phyloP scores from a whole-genome alignment of 2,113 vertebrate genomes.

The Lampris megalopsis region DNA sequence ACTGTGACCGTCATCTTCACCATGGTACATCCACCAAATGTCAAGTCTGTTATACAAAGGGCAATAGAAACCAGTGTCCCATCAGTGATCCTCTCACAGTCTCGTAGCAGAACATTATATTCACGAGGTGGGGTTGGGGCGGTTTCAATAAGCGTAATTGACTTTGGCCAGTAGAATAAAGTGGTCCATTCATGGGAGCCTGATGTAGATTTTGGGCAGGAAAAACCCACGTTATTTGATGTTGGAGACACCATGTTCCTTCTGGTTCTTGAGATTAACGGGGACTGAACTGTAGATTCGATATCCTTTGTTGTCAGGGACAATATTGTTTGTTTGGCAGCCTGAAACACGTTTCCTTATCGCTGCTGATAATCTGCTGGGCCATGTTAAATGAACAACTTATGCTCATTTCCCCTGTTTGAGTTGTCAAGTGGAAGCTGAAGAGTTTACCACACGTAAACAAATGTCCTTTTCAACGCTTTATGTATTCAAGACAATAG shows the following conservation, averaged over 20 bases:
- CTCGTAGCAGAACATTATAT: neutral
- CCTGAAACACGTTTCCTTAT: neutral
- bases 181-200: neutral
- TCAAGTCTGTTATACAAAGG: neutral
- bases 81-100: neutral
- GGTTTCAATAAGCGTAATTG: neutral
- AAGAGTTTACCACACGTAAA: too few relatives aligned
- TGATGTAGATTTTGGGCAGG: neutral
- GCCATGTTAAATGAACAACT: neutral
- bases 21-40: neutral
- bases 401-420: neutral
- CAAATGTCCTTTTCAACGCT: too few relatives aligned
- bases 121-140: neutral
- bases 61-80: neutral
- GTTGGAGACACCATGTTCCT: neutral
- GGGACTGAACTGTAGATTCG: neutral
- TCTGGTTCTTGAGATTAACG: neutral
- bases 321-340: conserved; percentile 5
- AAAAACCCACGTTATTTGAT: neutral
- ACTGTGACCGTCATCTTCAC: neutral
- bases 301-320: conserved; percentile 3
- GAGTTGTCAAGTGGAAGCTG: neutral
- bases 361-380: too few relatives aligned
- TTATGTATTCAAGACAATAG: too few relatives aligned
- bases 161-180: neutral